A percentile compares a stretch with the other conserved stretches of the same genome.
phyloP scores from a whole-genome alignment of 2,888 invertebrate species.

The Nomada flava region DNA sequence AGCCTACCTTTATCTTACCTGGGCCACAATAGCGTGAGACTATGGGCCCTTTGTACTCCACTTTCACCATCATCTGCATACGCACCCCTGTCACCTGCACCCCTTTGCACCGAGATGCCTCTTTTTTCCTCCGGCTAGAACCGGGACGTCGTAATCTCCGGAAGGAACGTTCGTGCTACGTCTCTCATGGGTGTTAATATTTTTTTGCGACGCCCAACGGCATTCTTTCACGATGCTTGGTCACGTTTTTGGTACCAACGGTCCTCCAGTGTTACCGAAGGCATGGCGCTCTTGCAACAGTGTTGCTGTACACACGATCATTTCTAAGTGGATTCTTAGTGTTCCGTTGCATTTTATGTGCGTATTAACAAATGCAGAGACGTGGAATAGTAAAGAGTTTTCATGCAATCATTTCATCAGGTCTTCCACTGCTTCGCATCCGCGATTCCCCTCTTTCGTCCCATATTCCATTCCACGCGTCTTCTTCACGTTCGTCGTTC shows the following conservation, averaged over 20 bases:
- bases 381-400: too few species aligned
- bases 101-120: slow-evolving; percentile 27
- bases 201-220: slow-evolving; percentile 55
- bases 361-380: too few species aligned
- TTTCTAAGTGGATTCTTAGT: too few species aligned
- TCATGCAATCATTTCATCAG: too few species aligned
- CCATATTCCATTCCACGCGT: too few species aligned
- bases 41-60: slow-evolving; percentile 83
- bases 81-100: slow-evolving; percentile 71
- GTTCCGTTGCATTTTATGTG: too few species aligned
- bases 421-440: too few species aligned
- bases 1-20: slow-evolving; percentile 83
- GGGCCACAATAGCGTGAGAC: slow-evolving; percentile 83
- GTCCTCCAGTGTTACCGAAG: background rate
- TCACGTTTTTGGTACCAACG: slow-evolving; percentile 62
- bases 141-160: slow-evolving; percentile 58
- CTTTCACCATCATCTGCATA: slow-evolving; percentile 82
- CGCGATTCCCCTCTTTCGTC: too few species aligned
- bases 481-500: too few species aligned
- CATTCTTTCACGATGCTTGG: slow-evolving; percentile 47
- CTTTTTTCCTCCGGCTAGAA: slow-evolving; percentile 26
- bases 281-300: background rate
- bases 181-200: slow-evolving; percentile 63
- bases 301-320: background rate
- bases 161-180: slow-evolving; percentile 46